Base-by-base conservation (phyloP, 2,113 vertebrate species). In the Rhabdomys dilectus region DNA sequence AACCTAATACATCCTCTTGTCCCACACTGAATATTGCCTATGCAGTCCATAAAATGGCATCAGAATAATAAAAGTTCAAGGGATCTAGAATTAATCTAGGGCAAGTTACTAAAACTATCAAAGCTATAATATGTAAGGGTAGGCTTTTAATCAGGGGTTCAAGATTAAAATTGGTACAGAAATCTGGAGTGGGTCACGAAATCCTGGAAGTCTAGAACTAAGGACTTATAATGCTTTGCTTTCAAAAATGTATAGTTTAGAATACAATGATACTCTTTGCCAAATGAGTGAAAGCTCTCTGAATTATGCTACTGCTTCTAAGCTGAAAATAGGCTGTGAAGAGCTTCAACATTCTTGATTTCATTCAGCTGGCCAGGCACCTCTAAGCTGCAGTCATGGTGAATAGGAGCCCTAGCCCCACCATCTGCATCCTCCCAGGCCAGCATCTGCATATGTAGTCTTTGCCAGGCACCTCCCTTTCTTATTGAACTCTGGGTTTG, bases 321-420 rank as follows among this genome's bases (percentile, higher is more conserved):
- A 97, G 26, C 5, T 58, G 21, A 62, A 89, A 42, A 34, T 26
- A 90, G 48, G 76, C 19, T 62, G 51, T 17, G 15, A 84, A 82
- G 85, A 73, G 70, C 6, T 22, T 24, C 36, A 48, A 84, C 4
- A 17, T 4, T 31, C 19, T 39, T 90, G 51, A 16, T 62, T 87
- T 88, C 77, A 56, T 42, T 82, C 36, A 22, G 48, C 68, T 81
- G 87, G 66, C 82, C 45, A 42, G 51, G 42, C 2, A 21, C 42
- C 73, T 56, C 68, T 94, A 31, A 56, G 15, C 5, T 15, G 45
- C 77, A 91, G 31, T 21, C 77, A 87, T 24, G 48, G 8, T 91
- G 85, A 91, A 58, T 62, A 56, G 91, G 73, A 95, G 92, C 42
- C 93, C 88, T 91, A 97, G 91, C 89, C 96, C 92, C 81, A 96